Base-by-base conservation (phyloP, 2,797 vertebrate genomes). In the Sardinella longiceps region DNA sequence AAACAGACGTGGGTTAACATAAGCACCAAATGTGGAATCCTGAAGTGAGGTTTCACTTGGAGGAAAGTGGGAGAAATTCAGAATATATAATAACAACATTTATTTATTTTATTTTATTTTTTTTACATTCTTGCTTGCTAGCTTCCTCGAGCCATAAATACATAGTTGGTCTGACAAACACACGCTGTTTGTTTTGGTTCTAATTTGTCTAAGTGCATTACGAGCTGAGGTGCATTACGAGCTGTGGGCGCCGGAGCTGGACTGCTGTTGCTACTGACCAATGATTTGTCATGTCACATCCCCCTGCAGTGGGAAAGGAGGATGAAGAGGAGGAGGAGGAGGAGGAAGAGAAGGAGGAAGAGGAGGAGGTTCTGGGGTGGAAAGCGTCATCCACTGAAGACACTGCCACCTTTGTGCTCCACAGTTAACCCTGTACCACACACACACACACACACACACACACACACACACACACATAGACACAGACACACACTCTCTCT, bases 321-420 rank as follows among this genome's bases (percentile, higher is more conserved):
- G 70, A 23, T 0, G 66, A 74, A 3, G 66, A 39, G 3, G 30
- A 37, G 14, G 30, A 33, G 9, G 63, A 33, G 0, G 63, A 66
- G 2, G 58, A 60, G 5, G 58, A n/a, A 6, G 58, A 60, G 20
- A 20, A n/a, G 5, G 5, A 60, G 20, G 28, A 11, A 9, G 66
- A 6, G 6, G 66, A 37, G 9, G 60, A 63, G 9, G 9, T 10
- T 48, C 20, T 14, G 2, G 12, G 66, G 66, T 15, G 70, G 70
- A 43, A 18, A 18, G 30, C 9, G 14, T 70, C n/a, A 53, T 91
- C 87, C 89, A 85, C 70, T 81, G 74, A 88, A 87, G 91, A 93
- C 91, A 93, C 87, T 87, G 90, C 84, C 84, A 90, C 92, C 91
- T 90, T 92, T 93, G 91, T 92, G 90, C 86, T 84, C 83, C 60